These are phyloP conservation scores for Portevinia maculata DNA, from an alignment of 2,888 invertebrate species.

Conservation along the genomic window DNA sequence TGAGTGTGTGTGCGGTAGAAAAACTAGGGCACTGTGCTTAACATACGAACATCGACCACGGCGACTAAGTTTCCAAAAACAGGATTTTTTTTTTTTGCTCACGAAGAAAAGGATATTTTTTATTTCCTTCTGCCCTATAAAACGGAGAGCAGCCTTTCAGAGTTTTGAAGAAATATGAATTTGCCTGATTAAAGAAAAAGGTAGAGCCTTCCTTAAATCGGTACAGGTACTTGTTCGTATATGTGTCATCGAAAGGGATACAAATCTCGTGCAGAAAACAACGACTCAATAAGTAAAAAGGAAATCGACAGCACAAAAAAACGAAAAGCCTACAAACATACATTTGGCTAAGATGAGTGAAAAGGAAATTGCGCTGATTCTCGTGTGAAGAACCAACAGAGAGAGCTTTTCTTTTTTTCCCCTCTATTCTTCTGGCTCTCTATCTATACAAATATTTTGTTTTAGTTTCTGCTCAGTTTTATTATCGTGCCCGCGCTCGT, in stretches of 20 bases:
- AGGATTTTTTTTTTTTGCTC: slow-evolving; percentile 22
- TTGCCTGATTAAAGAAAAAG: neutral
- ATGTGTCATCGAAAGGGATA: slow-evolving; percentile 42
- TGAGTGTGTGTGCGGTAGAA: slow-evolving; percentile 71
- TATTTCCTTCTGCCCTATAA: neutral
- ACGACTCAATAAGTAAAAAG: slow-evolving; percentile 28
- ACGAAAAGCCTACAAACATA: slow-evolving; percentile 59
- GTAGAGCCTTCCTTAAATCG: slow-evolving; percentile 1
- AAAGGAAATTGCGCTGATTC: slow-evolving; percentile 73
- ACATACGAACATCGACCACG: slow-evolving; percentile 75
- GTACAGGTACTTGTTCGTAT: neutral
- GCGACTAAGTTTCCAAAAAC: slow-evolving; percentile 42
- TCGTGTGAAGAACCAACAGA: slow-evolving; percentile 41
- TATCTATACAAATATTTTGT: slow-evolving; percentile 31
- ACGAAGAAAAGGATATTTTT: slow-evolving; percentile 23
- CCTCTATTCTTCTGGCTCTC: slow-evolving; percentile 51
- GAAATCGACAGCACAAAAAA: slow-evolving; percentile 25
- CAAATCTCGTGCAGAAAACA: slow-evolving; percentile 9
- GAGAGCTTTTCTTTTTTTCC: slow-evolving; percentile 51
- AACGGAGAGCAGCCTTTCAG: neutral
- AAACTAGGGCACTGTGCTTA: slow-evolving; percentile 82
- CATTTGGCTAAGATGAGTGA: slow-evolving; percentile 63
- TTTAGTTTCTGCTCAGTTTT: slow-evolving; percentile 36
- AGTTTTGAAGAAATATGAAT: neutral
- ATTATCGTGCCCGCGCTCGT: slow-evolving; percentile 9